Evolutionary conservation across 2,888 invertebrate genomes (phyloP), one percentile per base, ranked within the genome.

Genomic region (Molorchus minor): DNA sequence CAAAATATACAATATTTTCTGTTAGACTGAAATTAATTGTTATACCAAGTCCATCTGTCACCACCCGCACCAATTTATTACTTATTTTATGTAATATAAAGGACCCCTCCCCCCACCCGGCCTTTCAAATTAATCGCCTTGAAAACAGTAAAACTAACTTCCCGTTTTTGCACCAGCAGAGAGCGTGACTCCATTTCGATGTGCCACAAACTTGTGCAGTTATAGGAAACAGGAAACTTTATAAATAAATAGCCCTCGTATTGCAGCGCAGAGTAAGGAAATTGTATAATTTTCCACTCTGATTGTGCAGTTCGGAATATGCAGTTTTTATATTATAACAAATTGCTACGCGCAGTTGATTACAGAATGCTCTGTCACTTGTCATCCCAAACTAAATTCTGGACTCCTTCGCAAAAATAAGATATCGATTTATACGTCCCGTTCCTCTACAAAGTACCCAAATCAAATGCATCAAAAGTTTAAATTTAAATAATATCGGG

Each of bases 381-480:
- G n/a, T n/a, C n/a, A n/a, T n/a, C n/a, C n/a, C n/a, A n/a, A n/a
- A n/a, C 25, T 3, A 25, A 5, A 25, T 25, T 8, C 25, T 25
- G 25, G 25, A 8, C 25, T 33, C n/a, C 33, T 33, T 10, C 12
- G 33, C 2, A 12, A n/a, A 12, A 10, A 33, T n/a, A 12, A 12
- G 12, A 33, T 33, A 33, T 44, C 20, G 43, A 43, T 29, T 17
- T 30, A 4, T 35, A 13, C 35, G 12, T 21, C 21, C 25, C 25
- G 25, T 49, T 21, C 29, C 13, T 12, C 7, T 21, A 3, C 12
- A 35, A 40, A 38, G 16, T 38, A 38, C 8, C 21, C 38, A 57
- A 62, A 62, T 62, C 54, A 62, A 62, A 62, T 49, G 59, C 56
- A 54, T 57, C 56, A 47, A 53, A 62, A 64, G 57, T 64, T 62